phyloP scores from a whole-genome alignment of 2,888 invertebrate genomes.

The Dryadula phaetusa region DNA sequence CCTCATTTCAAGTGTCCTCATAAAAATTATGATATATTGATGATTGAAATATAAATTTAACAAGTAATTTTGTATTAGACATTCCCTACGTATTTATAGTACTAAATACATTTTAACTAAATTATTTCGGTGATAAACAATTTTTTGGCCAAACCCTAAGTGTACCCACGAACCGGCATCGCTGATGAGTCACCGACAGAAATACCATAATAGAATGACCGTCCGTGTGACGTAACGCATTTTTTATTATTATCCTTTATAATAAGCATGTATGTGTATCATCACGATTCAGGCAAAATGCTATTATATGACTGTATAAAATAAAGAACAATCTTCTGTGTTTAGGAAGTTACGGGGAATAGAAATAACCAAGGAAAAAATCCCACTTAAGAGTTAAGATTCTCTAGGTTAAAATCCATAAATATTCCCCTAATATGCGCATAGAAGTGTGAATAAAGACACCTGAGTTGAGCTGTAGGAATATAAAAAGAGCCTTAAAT shows the following conservation, averaged over 20 bases:
- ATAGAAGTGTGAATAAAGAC: no score
- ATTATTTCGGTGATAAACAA: constrained; percentile 22
- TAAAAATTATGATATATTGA: no score
- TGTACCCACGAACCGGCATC: constrained; percentile 44
- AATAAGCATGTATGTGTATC: constrained; percentile 14
- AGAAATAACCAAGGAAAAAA: not conserved
- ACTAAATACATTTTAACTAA: no score
- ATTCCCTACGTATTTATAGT: no score
- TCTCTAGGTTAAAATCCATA: no score
- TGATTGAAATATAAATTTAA: no score
- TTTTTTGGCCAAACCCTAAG: constrained; percentile 39
- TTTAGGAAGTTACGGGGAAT: not conserved
- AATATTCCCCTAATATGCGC: no score
- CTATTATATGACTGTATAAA: not conserved
- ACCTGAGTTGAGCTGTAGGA: no score
- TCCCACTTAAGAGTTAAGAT: no score
- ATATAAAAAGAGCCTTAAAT: no score
- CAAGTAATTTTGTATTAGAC: no score
- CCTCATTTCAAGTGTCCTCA: no score
- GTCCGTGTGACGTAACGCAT: constrained; percentile 43
- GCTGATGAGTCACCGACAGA: constrained; percentile 54
- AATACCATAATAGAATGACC: constrained; percentile 53
- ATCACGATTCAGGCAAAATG: not conserved
- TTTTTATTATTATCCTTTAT: constrained; percentile 41
- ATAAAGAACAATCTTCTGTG: not conserved